Base-by-base conservation (phyloP, 2,113 vertebrate genomes). In the Axis porcinus region DNA sequence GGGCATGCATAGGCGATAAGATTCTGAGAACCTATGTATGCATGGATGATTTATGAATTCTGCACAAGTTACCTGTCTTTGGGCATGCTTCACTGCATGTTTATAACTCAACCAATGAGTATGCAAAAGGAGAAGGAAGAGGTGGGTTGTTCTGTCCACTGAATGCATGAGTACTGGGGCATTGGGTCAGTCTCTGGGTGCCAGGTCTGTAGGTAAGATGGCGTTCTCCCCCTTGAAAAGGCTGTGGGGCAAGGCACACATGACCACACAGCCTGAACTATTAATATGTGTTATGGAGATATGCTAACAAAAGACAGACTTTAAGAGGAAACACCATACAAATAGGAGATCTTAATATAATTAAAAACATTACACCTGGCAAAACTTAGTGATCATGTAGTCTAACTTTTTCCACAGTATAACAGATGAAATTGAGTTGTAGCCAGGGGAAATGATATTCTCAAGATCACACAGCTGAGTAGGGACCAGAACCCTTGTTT, bases 221-320 rank as follows among this genome's bases (percentile, higher is more conserved):
- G 57, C 23, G 36, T 64, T 50, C 30, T 54, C 14, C 30, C 25
- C 19, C 23, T 76, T 64, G 78, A 11, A 25, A 67, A 67, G 40
- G 86, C 50, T 2, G 36, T 3, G 9, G 27, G 36, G 40, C 47
- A 85, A 67, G 79, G 54, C 67, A 27, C 2, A 1, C 30, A 40
- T 11, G 57, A 64, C 33, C 57, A 23, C 28, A 27, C 0, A 43
- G 67, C 8, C 11, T 6, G 19, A 67, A 43, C 27, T 0, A 11
- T 23, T 70, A 6, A 40, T 40, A 0, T 10, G 36, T 25, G 13
- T 50, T 43, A 50, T 5, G 10, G 62, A 90, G 50, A 40, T 25
- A 15, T 3, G n/a, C 4, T 40, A 19, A 50, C 52, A 47, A 78
- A 54, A 1, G 7, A 21, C n/a, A 47, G 60, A 25, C 58, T 54